Evolutionary conservation across 2,113 vertebrate genomes (phyloP).

Genomic region (Syrrhaptes paradoxus): DNA sequence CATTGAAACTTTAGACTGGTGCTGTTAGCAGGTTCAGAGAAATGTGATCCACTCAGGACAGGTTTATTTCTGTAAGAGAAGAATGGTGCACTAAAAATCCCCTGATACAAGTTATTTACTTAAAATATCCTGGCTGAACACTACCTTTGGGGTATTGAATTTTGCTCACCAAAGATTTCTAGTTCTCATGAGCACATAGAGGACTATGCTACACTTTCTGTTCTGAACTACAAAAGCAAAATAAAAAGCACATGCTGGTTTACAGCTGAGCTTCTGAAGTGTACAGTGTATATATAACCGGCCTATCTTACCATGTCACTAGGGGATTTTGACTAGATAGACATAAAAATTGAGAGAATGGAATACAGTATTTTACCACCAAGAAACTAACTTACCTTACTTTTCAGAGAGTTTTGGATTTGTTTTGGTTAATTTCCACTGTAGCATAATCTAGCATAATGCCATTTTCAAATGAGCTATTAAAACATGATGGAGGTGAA

Average conservation of each 20-base stretch:
- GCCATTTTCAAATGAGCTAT: not conserved
- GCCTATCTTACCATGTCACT: not conserved
- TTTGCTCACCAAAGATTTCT: slow-evolving; percentile 5
- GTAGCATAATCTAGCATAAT: not conserved
- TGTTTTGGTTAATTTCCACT: not conserved
- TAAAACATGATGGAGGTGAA: not conserved
- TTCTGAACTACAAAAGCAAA: not conserved
- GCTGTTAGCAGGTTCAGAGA: slow-evolving; percentile 32
- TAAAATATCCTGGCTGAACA: slow-evolving; percentile 13
- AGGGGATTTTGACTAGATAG: not conserved
- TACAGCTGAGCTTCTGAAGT: not conserved
- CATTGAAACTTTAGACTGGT: slow-evolving; percentile 16
- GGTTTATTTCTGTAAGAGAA: slow-evolving; percentile 52
- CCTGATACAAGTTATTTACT: slow-evolving; percentile 44
- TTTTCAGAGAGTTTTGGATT: not conserved
- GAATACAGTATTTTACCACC: not conserved
- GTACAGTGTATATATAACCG: not conserved
- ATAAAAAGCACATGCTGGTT: not conserved
- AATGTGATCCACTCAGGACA: not conserved
- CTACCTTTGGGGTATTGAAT: slow-evolving; percentile 15
- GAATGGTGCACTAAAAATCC: slow-evolving; percentile 1
- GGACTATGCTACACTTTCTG: not conserved
- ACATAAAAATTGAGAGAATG: not conserved
- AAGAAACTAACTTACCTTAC: not conserved
- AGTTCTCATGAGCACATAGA: not conserved